phyloP scores from a whole-genome alignment of 2,797 vertebrate genomes.

The Garrulus glandarius region DNA sequence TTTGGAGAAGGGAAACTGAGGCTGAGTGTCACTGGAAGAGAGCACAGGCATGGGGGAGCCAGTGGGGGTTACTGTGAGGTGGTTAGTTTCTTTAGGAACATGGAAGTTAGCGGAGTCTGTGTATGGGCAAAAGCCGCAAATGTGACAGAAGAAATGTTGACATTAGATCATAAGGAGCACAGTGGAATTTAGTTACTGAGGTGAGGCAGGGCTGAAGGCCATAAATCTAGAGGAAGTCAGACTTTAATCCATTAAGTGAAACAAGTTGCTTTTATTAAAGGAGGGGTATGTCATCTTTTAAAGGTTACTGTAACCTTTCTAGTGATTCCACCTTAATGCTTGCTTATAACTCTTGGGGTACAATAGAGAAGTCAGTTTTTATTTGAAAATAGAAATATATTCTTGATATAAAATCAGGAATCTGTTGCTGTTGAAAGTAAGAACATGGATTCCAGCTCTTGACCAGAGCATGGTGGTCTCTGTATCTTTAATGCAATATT shows the following conservation, averaged over 20 bases:
- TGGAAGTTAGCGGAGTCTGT: not conserved
- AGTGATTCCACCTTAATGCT: not conserved
- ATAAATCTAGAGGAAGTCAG: not conserved
- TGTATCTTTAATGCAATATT: not conserved
- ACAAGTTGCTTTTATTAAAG: not conserved
- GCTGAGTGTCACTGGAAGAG: not conserved
- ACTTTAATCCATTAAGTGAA: not conserved
- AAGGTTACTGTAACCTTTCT: not conserved
- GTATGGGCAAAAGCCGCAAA: not conserved
- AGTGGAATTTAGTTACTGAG: not conserved
- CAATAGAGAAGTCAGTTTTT: not conserved
- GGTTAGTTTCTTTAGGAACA: not conserved
- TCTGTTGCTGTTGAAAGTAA: not conserved
- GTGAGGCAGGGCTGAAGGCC: not conserved
- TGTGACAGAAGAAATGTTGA: not conserved
- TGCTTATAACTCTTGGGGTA: not conserved
- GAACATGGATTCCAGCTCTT: not conserved
- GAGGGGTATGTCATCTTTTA: not conserved
- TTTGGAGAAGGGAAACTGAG: not conserved
- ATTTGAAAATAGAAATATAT: not conserved
- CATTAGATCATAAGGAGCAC: not conserved
- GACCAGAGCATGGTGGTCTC: not conserved
- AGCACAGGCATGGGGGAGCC: not conserved
- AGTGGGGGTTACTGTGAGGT: not conserved
- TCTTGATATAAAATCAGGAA: not conserved